Evolutionary conservation across 2,888 invertebrate genomes (phyloP).

Genomic region (Amphipyra tragopoginis): DNA sequence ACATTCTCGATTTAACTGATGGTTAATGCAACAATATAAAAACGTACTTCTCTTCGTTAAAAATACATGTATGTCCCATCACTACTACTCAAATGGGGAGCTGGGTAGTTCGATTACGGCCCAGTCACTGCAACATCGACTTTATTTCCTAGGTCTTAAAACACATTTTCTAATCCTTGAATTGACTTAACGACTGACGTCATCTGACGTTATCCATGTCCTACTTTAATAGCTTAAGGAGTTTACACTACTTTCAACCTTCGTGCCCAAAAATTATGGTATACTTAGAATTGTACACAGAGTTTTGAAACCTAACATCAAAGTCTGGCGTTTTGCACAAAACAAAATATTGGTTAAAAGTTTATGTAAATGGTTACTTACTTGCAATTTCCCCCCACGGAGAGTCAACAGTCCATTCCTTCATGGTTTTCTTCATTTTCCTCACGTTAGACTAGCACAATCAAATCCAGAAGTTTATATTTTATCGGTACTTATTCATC

Average conservation of each 20-base stretch:
- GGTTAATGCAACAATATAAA: no score
- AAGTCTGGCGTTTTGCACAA: no score
- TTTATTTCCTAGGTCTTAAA: background rate
- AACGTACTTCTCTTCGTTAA: no score
- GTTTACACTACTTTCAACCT: background rate
- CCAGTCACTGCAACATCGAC: background rate
- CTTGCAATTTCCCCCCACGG: conserved; percentile 89
- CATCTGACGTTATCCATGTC: conserved; percentile 1
- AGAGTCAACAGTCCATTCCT: conserved; percentile 79
- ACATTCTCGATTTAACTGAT: no score
- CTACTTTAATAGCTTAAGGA: background rate
- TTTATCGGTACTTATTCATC: no score
- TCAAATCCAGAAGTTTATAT: no score
- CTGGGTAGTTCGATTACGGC: no score
- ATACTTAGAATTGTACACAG: no score
- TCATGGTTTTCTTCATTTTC: conserved; percentile 40
- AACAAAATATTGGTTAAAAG: no score
- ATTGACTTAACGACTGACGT: background rate
- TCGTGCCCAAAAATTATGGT: rapidly evolving
- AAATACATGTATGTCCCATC: no score
- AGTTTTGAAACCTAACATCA: no score
- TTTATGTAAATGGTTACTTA: conserved; percentile 53
- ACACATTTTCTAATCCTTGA: background rate
- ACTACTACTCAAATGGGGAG: no score
- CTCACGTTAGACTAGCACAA: background rate